These are phyloP conservation scores for Gymnoscopelus microlampas DNA, from an alignment of 2,797 vertebrate species.

Conservation along the genomic window DNA sequence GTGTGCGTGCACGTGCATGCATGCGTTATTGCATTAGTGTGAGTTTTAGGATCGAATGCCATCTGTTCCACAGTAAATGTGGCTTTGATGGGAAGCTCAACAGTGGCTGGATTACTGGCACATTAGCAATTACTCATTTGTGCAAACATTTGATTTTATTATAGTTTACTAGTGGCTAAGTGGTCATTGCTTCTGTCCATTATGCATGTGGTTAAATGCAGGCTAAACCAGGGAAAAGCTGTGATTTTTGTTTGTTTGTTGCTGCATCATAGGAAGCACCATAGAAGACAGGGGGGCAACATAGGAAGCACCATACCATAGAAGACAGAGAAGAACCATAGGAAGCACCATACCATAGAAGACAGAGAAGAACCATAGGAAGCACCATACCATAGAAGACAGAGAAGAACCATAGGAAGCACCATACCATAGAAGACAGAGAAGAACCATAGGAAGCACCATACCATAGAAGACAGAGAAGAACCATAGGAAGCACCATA, in stretches of 20 bases:
- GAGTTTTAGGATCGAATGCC: neutral
- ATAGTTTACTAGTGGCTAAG: neutral
- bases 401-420: too few species aligned
- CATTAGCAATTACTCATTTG: conserved; percentile 10
- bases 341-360: neutral
- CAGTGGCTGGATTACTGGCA: conserved; percentile 11
- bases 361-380: too few species aligned
- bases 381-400: too few species aligned
- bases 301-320: too few species aligned
- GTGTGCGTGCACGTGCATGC: conserved; percentile 1
- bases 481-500: too few species aligned
- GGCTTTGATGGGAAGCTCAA: neutral
- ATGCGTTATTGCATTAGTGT: conserved; percentile 7
- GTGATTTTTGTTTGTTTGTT: too few species aligned
- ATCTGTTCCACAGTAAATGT: conserved; percentile 3
- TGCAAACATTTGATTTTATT: conserved; percentile 1
- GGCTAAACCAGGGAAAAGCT: neutral
- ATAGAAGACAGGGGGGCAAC: too few species aligned
- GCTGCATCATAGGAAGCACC: too few species aligned
- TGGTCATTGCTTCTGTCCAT: neutral
- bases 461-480: neutral
- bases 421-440: too few species aligned
- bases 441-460: neutral
- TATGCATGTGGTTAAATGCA: neutral
- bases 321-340: too few species aligned